Conservation (phyloP, 2,797 vertebrate genomes). For the Danio choprae region DNA sequence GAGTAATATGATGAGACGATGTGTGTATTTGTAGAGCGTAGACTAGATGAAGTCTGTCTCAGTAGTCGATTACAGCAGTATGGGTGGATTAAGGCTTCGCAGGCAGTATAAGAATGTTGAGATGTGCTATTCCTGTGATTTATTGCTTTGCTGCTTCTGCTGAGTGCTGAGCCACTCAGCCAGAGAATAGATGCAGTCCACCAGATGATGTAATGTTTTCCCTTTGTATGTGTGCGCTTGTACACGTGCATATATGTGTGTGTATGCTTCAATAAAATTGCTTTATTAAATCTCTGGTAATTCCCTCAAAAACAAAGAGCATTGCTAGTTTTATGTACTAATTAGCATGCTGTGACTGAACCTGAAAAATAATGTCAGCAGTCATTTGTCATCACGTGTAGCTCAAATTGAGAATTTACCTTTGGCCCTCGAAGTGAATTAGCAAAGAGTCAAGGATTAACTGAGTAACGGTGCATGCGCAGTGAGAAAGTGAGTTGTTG, state of each 20-base stretch:
- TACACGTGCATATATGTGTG: constrained; percentile 26
- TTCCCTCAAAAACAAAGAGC: not conserved
- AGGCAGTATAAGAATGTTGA: constrained; percentile 54
- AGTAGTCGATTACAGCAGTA: constrained; percentile 48
- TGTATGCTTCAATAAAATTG: constrained; percentile 36
- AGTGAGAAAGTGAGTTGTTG: not conserved
- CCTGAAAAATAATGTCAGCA: not conserved
- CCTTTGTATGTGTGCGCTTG: constrained; percentile 16
- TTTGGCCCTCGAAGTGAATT: not conserved
- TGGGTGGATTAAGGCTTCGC: constrained; percentile 56
- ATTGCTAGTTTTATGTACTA: not conserved
- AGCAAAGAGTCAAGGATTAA: not conserved
- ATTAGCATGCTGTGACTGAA: constrained; percentile 1
- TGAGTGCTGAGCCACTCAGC: constrained; percentile 62
- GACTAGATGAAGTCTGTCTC: constrained; percentile 42
- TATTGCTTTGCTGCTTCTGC: constrained; percentile 60
- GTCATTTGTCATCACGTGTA: not conserved
- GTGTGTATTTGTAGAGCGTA: constrained; percentile 14
- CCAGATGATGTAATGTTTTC: constrained; percentile 61
- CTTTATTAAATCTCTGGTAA: not conserved
- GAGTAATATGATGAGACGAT: constrained; percentile 32
- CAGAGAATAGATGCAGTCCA: constrained; percentile 60
- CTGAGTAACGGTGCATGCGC: no score
- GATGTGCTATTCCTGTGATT: constrained; percentile 61
- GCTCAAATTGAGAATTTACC: not conserved